A percentile compares a stretch with the other conserved stretches of the same genome.
Conservation (phyloP, 2,113 vertebrate genomes). For the Antennarius striatus region DNA sequence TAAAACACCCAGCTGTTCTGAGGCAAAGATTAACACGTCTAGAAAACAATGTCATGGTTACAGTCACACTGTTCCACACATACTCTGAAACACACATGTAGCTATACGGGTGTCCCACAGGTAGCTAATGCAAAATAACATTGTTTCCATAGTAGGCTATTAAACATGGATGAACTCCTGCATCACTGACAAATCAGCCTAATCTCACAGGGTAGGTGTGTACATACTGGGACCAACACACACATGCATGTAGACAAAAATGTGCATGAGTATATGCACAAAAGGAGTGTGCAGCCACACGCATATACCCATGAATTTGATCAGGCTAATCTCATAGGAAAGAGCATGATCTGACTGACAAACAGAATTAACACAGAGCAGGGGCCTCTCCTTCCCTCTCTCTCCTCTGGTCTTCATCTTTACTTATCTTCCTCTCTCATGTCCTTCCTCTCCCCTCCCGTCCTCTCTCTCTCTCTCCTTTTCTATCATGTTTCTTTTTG, state of each 20-base stretch:
- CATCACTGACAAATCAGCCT: slow-evolving; percentile 81
- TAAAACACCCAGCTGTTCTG: slow-evolving; percentile 21
- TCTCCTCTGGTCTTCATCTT: slow-evolving; percentile 57
- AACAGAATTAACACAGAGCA: slow-evolving; percentile 77
- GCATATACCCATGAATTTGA: slow-evolving; percentile 57
- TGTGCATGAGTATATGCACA: background rate
- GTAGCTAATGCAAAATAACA: slow-evolving; percentile 79
- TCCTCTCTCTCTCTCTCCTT: slow-evolving; percentile 29
- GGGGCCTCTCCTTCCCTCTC: slow-evolving; percentile 53
- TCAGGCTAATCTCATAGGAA: slow-evolving; percentile 78
- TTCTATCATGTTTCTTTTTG: slow-evolving; percentile 30
- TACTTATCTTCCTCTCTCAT: slow-evolving; percentile 62
- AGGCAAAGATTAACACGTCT: slow-evolving; percentile 36
- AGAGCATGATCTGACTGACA: slow-evolving; percentile 78
- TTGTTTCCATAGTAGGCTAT: slow-evolving; percentile 77
- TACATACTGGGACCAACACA: slow-evolving; percentile 6
- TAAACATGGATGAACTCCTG: slow-evolving; percentile 84
- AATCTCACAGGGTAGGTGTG: slow-evolving; percentile 72
- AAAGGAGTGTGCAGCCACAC: slow-evolving; percentile 26
- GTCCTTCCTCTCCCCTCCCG: slow-evolving; percentile 49
- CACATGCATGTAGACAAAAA: background rate
- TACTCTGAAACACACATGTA: slow-evolving; percentile 47
- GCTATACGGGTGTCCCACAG: slow-evolving; percentile 67
- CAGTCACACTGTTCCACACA: slow-evolving; percentile 41
- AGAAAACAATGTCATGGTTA: slow-evolving; percentile 54